Evolutionary conservation across 2,113 vertebrate genomes (phyloP).

Genomic region (Lagopus muta): DNA sequence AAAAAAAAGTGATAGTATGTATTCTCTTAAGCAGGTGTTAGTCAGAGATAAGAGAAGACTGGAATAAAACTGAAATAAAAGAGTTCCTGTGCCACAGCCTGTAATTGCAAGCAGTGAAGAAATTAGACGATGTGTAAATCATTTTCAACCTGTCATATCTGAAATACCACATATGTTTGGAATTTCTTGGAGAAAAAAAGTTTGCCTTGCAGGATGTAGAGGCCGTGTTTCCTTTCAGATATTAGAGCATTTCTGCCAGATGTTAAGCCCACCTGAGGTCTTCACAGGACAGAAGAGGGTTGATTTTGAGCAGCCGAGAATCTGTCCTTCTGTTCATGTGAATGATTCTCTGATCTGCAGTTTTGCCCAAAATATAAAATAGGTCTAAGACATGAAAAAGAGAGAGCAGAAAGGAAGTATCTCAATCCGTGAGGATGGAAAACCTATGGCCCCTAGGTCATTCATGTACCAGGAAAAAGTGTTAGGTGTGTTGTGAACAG

Average conservation of each 20-base stretch:
- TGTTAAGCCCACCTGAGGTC: neutral
- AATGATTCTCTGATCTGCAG: neutral
- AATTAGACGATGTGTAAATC: neutral
- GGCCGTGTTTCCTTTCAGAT: neutral
- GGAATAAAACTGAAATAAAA: constrained; percentile 19
- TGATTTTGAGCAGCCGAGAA: neutral
- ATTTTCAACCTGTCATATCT: neutral
- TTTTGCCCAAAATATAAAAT: neutral
- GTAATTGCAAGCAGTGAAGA: neutral
- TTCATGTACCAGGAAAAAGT: neutral
- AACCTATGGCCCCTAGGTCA: neutral
- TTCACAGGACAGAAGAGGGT: neutral
- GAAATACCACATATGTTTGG: neutral
- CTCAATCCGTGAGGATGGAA: neutral
- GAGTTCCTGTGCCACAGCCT: neutral
- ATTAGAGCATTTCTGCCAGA: neutral
- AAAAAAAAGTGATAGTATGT: neutral
- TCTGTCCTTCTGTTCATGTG: neutral
- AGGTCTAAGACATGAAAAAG: neutral
- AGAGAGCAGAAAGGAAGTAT: neutral
- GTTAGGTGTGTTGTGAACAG: neutral
- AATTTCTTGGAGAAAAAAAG: neutral
- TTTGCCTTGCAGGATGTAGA: neutral
- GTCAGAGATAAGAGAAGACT: constrained; percentile 23
- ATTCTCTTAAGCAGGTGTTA: constrained; percentile 33